Base-by-base conservation (phyloP, 2,113 vertebrate species). In the Oryzias javanicus region DNA sequence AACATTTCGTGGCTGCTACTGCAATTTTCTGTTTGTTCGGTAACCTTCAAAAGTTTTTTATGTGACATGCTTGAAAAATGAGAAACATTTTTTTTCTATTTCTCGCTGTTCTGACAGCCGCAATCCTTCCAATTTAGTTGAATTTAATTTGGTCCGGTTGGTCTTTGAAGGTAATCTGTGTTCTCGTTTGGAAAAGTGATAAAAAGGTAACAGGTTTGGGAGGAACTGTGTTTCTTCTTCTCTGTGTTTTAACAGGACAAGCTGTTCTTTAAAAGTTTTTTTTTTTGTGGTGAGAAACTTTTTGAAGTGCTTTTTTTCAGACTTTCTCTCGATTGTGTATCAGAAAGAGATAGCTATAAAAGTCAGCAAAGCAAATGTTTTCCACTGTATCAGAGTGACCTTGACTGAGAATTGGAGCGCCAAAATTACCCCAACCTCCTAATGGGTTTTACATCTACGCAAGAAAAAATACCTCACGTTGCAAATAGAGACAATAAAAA, bases 241-340 rank as follows among this genome's bases (percentile, higher is more conserved):
- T 65, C 55, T 45, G 5, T 25, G 24, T 65, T 68, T 62, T 12
- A 66, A 62, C 50, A 65, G 42, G 42, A 72, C 60, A 64, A 44
- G 51, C 19, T 66, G 20, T 59, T 60, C 35, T 50, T 59, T 14
- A 60, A 50, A 60, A 49, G 41, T 35, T 60, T 51, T 27, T 60
- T 51, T 27, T 22, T 22, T 42, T 45, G 64, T 50, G 54, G 18
- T 57, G 51, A 19, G 65, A 35, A 35, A 59, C 50, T 56, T 55
- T 61, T 51, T 59, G 44, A 64, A 45, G 54, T 50, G 54, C 48
- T 67, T 51, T 55, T n/a, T 49, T 29, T 12, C 14, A 24, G 64
- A 53, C 41, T 48, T 64, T 58, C 41, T 53, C 58, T 60, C 70
- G 52, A 67, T 67, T 68, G 48, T 64, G 20, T 66, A 24, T 61